Conservation (phyloP, 2,113 vertebrate genomes). For the Redunca redunca region DNA sequence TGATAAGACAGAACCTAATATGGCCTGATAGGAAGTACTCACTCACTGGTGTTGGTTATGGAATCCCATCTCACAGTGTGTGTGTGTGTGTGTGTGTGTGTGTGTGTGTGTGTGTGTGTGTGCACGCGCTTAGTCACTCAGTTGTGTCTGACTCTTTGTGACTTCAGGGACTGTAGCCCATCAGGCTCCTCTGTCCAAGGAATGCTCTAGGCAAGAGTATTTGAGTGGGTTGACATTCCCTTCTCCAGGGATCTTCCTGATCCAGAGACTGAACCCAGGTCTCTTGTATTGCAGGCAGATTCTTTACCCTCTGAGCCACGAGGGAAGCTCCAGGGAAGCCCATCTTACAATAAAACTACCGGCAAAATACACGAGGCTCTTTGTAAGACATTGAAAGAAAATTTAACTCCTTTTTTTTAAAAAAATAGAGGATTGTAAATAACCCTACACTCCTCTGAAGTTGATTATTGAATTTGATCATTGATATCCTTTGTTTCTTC, state of each 20-base stretch:
- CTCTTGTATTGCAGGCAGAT: neutral
- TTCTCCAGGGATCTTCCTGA: neutral
- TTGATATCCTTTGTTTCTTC: neutral
- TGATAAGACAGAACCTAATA: neutral
- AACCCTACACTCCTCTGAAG: neutral
- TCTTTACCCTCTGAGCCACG: neutral
- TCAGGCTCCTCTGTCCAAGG: neutral
- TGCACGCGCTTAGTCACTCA: neutral
- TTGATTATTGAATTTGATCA: neutral
- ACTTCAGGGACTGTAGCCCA: neutral
- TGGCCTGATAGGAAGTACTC: neutral
- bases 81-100: neutral
- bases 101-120: neutral
- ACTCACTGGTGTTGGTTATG: neutral
- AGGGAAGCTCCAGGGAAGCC: neutral
- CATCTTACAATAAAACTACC: neutral
- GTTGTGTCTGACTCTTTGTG: neutral
- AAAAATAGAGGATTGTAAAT: neutral
- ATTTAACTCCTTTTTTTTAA: neutral
- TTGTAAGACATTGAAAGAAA: neutral
- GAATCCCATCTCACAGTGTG: neutral
- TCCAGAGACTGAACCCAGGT: neutral
- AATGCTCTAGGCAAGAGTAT: neutral
- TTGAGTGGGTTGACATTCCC: neutral
- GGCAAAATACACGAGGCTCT: neutral